phyloP scores from a whole-genome alignment of 2,113 vertebrate species.

The Cyanistes caeruleus region DNA sequence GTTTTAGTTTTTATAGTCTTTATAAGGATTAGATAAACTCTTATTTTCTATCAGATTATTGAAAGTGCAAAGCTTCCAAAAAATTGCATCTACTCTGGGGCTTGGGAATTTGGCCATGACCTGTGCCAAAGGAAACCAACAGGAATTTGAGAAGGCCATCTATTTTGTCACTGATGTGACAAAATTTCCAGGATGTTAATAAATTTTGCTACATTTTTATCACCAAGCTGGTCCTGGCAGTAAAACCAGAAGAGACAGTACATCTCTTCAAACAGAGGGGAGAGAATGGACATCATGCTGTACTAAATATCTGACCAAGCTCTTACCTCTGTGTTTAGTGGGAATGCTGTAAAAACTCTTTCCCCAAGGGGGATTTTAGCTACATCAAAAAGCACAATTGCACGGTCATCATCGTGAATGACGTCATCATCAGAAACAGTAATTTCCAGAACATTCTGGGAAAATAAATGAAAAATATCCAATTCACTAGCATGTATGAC shows the following conservation, averaged over 20 bases:
- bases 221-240: background rate
- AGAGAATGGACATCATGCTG: background rate
- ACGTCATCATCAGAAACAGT: constrained; percentile 74
- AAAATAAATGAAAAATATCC: background rate
- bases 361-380: constrained; percentile 69
- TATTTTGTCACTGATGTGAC: background rate
- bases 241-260: background rate
- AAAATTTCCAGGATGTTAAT: background rate
- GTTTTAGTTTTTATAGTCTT: background rate
- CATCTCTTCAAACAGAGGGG: background rate
- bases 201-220: background rate
- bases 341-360: constrained; percentile 55
- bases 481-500: background rate
- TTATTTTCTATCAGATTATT: background rate
- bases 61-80: background rate
- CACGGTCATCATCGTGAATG: constrained; percentile 58
- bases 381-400: constrained; percentile 73
- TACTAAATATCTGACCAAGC: rapidly evolving
- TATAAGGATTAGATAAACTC: background rate
- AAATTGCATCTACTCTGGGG: background rate
- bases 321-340: constrained; percentile 63
- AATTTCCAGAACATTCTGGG: constrained; percentile 78
- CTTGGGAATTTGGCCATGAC: background rate
- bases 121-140: background rate
- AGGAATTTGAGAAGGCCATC: background rate